Conservation (phyloP, 2,888 invertebrate species). For the Cephus nigrinus region DNA sequence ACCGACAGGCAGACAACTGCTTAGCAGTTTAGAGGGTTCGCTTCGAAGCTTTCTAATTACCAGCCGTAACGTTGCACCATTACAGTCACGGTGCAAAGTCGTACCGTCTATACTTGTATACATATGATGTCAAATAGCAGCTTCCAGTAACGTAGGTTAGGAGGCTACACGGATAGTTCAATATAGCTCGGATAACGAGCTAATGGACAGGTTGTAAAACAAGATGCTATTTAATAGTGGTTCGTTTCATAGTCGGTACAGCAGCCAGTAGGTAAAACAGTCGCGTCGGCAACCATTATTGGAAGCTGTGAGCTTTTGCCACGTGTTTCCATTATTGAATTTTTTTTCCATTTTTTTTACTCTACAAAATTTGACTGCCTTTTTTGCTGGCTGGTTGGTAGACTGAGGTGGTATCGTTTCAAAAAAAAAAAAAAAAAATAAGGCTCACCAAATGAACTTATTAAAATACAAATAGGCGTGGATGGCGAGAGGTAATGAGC, state of each 20-base stretch:
- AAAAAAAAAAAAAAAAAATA: neutral
- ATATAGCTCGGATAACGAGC: conserved; percentile 20
- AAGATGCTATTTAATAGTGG: conserved; percentile 21
- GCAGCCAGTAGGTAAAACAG: neutral
- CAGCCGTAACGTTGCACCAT: neutral
- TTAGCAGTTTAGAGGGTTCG: conserved; percentile 9
- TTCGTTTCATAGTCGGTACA: neutral
- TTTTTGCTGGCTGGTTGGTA: neutral
- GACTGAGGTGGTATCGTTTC: neutral
- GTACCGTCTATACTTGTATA: neutral
- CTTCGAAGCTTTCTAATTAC: conserved; percentile 12
- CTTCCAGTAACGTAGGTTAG: neutral
- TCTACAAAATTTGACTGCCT: neutral
- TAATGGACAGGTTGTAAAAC: conserved; percentile 21
- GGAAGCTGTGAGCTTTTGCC: neutral
- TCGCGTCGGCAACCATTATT: neutral
- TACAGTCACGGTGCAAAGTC: neutral
- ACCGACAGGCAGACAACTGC: neutral
- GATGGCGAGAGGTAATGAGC: conserved; percentile 37
- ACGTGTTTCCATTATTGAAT: neutral
- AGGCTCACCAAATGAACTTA: conserved; percentile 34
- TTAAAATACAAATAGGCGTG: conserved; percentile 43
- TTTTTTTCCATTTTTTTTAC: neutral
- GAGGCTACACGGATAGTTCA: neutral
- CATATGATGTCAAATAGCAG: neutral